A percentile compares a stretch with the other conserved stretches of the same genome.
These are phyloP conservation scores for Rhynchotus rufescens DNA, from an alignment of 2,797 vertebrate genomes.

Conservation along the genomic window DNA sequence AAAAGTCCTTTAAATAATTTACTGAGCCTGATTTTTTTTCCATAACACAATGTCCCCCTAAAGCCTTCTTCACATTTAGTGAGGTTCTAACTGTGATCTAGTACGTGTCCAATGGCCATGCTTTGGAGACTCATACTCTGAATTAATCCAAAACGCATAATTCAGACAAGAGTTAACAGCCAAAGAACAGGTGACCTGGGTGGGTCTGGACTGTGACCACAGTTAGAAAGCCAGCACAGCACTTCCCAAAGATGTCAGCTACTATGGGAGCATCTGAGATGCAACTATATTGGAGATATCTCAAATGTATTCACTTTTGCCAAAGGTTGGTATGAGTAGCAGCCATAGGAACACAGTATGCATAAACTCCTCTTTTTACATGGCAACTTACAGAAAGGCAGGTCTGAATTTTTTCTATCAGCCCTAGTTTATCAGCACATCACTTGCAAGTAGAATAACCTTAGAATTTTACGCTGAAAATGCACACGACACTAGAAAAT, in stretches of 20 bases:
- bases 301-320: not conserved
- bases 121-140: not conserved
- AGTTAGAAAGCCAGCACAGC: not conserved
- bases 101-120: not conserved
- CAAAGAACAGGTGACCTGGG: not conserved
- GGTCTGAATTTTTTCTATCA: not conserved
- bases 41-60: not conserved
- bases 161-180: not conserved
- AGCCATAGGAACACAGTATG: not conserved
- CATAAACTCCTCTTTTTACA: not conserved
- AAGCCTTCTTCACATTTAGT: not conserved
- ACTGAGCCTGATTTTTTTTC: not conserved
- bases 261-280: not conserved
- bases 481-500: not conserved
- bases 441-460: not conserved
- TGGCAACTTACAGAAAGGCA: not conserved
- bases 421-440: not conserved
- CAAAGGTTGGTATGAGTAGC: not conserved
- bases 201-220: not conserved
- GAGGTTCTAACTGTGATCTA: not conserved
- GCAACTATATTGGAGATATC: not conserved
- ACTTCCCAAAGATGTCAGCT: not conserved
- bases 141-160: constrained; percentile 16
- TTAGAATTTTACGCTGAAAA: not conserved
- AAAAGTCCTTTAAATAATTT: not conserved